A percentile compares a stretch with the other conserved stretches of the same genome.
These are phyloP conservation scores for Hippocampus abdominalis DNA, from an alignment of 2,113 vertebrate genomes.

Conservation along the genomic window DNA sequence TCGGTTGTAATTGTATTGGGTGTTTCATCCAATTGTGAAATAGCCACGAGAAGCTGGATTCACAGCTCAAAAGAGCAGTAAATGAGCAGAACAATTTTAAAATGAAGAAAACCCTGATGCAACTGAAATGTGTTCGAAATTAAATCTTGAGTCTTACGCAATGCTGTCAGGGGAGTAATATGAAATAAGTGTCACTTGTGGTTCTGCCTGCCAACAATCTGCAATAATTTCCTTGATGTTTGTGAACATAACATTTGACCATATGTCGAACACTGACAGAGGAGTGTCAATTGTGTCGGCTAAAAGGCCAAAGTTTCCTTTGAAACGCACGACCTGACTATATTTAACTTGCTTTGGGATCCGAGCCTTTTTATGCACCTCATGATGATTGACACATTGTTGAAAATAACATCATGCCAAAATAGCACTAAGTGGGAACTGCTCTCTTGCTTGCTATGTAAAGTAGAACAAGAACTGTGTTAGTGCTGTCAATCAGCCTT, in stretches of 20 bases:
- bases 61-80: neutral
- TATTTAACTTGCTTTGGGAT: neutral
- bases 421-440: neutral
- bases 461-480: neutral
- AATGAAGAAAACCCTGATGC: neutral
- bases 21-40: neutral
- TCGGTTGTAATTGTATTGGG: neutral
- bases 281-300: neutral
- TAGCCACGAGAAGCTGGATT: neutral
- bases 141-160: neutral
- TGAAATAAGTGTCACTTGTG: slow-evolving; percentile 18
- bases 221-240: slow-evolving; percentile 2
- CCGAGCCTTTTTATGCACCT: neutral
- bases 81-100: neutral
- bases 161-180: slow-evolving; percentile 3
- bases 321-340: neutral
- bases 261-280: neutral
- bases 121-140: neutral
- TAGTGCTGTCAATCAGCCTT: neutral
- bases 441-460: neutral
- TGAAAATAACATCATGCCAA: neutral
- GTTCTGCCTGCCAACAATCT: slow-evolving; percentile 3
- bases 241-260: neutral
- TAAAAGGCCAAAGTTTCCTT: neutral
- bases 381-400: neutral